Base-by-base conservation (phyloP, 2,888 invertebrate species). In the Gastrophysa polygoni region DNA sequence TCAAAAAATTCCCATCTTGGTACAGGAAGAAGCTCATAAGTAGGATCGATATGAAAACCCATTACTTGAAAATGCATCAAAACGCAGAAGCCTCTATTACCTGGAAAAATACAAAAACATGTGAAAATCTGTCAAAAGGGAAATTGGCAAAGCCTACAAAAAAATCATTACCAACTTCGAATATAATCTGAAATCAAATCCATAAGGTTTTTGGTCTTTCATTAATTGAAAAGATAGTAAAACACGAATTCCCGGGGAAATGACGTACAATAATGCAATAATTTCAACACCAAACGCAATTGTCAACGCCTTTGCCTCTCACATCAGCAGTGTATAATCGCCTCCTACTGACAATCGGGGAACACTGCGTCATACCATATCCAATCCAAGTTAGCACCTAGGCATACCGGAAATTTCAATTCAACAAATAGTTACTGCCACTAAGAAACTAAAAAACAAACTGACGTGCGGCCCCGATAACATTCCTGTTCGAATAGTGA, bases 231-330 rank as follows among this genome's bases (percentile, higher is more conserved):
- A 32, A 11, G 10, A 32, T 11, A 32, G 32, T 32, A 32, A 11
- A 48, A 49, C 49, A 14, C n/a, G 49, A 28, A 49, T 49, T 28
- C 49, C 49, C 14, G 49, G 24, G 24, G 49, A 28, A n/a, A 49
- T 49, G 49, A 49, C 49, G 11, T 28, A 49, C 28, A 49, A 49
- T 28, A 24, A 49, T 28, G 49, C 1, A n/a, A 10, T 49, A 2
- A 10, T 21, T 28, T 49, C 49, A 28, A 17, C 49, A 28, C 49
- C 49, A n/a, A 49, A 49, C 14, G 49, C 49, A 3, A 28, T 24
- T n/a, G 49, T 49, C 28, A 49, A 49, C 29, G 49, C 49, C 28
- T 49, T 49, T 49, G 49, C 28, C 24, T 8, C 49, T 17, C 28
- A 49, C 28, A 28, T 28, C 28, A 49, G 49, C 4, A 18, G 29